Percentiles rank a stretch among this genome's conserved stretches.
Evolutionary conservation across 2,113 vertebrate genomes (phyloP).

Genomic region (Atractosteus spatula): DNA sequence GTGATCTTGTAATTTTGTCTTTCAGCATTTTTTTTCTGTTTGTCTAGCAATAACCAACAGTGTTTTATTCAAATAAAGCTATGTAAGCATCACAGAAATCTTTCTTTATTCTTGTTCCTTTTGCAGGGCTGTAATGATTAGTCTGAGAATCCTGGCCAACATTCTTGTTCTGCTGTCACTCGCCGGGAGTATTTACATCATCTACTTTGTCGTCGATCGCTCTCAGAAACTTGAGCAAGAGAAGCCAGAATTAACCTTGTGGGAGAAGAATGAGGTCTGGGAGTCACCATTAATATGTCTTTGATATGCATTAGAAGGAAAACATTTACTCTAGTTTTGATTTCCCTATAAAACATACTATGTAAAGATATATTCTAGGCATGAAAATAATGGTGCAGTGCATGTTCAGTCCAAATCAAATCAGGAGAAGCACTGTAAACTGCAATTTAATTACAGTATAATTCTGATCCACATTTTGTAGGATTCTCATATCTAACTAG

Average conservation of each 20-base stretch:
- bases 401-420: no score
- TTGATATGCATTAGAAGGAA: no score
- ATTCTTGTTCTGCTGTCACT: conserved; percentile 90
- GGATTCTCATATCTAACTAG: no score
- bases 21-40: neutral
- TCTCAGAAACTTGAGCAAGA: conserved; percentile 86
- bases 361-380: no score
- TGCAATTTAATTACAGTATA: no score
- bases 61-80: neutral
- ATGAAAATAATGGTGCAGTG: no score
- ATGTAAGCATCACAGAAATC: conserved; percentile 4
- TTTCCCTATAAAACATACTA: no score
- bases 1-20: neutral
- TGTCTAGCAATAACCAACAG: neutral
- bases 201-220: conserved; percentile 96
- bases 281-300: neutral
- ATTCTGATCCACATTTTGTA: no score
- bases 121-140: conserved; percentile 86
- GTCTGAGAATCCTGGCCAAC: conserved; percentile 87
- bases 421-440: no score
- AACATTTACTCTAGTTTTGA: no score
- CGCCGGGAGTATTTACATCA: conserved; percentile 97
- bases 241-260: conserved; percentile 86
- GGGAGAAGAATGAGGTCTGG: conserved; percentile 95
- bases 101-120: neutral